Conservation (phyloP, 2,113 vertebrate species). For the Nanorana parkeri region DNA sequence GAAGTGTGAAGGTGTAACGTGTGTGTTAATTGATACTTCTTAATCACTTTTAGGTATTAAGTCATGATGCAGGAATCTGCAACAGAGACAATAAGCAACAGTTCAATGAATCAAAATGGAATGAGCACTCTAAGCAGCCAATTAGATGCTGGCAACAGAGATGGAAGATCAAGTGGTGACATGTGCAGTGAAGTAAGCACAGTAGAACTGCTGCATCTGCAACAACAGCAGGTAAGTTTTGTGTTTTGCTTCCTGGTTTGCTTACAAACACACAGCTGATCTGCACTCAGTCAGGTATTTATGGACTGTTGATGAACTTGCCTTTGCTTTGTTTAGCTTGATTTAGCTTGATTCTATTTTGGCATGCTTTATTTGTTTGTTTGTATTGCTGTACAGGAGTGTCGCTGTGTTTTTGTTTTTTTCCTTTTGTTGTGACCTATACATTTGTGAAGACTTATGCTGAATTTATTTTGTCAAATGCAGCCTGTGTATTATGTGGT, state of each 20-base stretch:
- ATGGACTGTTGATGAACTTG: conserved; percentile 54
- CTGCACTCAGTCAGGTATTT: conserved; percentile 34
- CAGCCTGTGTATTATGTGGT: neutral
- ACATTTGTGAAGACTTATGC: conserved; percentile 4
- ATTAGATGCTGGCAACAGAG: conserved; percentile 99
- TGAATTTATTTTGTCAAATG: neutral
- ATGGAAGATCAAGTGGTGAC: conserved; percentile 99
- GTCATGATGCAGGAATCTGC: conserved; percentile 99
- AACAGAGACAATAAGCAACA: conserved; percentile 99
- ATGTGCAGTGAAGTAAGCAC: conserved; percentile 98
- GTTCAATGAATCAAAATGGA: conserved; percentile 99
- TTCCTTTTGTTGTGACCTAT: neutral
- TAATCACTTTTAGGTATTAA: conserved; percentile 99
- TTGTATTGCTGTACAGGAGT: conserved; percentile 27
- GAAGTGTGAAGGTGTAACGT: conserved; percentile 88
- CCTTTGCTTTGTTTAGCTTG: neutral
- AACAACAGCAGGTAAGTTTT: conserved; percentile 99
- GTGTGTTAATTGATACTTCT: conserved; percentile 99
- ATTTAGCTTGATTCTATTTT: neutral
- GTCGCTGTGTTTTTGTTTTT: neutral
- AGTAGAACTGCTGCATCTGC: conserved; percentile 99
- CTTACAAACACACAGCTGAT: conserved; percentile 64
- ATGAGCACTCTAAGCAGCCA: conserved; percentile 99
- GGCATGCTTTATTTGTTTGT: conserved; percentile 41
- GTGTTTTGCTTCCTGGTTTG: conserved; percentile 77